Percentiles rank a stretch among this genome's conserved stretches.
These are phyloP conservation scores for Urocynchramus pylzowi DNA, from an alignment of 2,113 vertebrate genomes.

Conservation along the genomic window DNA sequence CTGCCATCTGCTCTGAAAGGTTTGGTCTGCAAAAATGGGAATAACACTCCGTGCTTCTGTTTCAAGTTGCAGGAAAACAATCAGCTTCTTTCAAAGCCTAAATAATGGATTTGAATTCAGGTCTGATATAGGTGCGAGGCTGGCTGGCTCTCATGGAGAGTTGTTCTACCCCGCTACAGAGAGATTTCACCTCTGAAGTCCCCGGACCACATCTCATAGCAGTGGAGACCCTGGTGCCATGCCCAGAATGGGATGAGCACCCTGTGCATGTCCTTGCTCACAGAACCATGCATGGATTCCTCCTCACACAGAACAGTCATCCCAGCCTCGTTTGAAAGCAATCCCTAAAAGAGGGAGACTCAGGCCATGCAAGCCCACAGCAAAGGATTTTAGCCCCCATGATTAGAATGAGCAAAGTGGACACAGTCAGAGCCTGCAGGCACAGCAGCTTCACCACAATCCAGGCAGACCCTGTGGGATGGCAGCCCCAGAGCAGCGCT, in stretches of 20 bases:
- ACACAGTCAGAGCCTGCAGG: not conserved
- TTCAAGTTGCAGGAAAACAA: not conserved
- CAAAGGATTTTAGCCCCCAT: not conserved
- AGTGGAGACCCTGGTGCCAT: rapidly evolving
- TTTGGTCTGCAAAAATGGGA: not conserved
- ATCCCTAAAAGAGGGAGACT: rapidly evolving
- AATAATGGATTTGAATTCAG: rapidly evolving
- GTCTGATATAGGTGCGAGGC: rapidly evolving
- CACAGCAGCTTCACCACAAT: not conserved
- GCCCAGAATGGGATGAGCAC: not conserved
- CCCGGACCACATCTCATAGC: not conserved
- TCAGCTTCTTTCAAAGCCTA: not conserved
- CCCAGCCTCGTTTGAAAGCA: not conserved
- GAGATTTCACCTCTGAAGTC: not conserved
- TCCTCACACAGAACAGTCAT: not conserved
- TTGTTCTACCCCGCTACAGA: not conserved
- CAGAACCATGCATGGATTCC: rapidly evolving
- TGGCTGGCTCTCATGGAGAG: not conserved
- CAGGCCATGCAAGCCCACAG: not conserved
- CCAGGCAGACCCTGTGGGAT: not conserved
- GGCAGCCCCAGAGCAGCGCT: not conserved
- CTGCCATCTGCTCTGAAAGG: not conserved
- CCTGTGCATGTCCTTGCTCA: not conserved
- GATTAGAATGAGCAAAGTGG: not conserved
- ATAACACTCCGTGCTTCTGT: not conserved